Percentiles rank a stretch among this genome's conserved stretches.
These are phyloP conservation scores for Plestiodon gilberti DNA, from an alignment of 2,113 vertebrate species.

Conservation along the genomic window DNA sequence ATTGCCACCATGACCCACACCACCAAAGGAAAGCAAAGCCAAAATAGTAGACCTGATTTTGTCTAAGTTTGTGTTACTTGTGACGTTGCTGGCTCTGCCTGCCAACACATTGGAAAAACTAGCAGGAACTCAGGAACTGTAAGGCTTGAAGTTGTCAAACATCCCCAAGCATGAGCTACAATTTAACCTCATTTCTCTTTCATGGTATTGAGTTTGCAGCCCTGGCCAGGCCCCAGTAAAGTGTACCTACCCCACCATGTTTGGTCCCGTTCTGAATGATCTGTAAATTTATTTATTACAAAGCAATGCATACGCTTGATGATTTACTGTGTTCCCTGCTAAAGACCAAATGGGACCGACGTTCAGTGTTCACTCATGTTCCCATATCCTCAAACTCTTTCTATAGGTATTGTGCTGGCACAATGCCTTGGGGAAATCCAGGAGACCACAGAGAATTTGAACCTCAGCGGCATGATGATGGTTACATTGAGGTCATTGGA, in stretches of 20 bases:
- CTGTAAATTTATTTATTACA: neutral
- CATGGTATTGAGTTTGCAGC: too few relatives aligned
- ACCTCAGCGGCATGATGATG: constrained; percentile 85
- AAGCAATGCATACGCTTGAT: neutral
- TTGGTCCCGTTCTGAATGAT: neutral
- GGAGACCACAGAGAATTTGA: constrained; percentile 85
- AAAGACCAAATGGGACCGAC: neutral
- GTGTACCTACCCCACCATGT: too few relatives aligned
- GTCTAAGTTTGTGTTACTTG: too few relatives aligned
- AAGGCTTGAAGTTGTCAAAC: too few relatives aligned
- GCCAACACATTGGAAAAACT: too few relatives aligned
- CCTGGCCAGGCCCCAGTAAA: too few relatives aligned
- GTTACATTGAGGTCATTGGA: constrained; percentile 85
- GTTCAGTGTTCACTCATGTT: neutral
- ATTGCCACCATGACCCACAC: neutral
- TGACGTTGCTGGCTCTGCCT: too few relatives aligned
- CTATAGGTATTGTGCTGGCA: constrained; percentile 85
- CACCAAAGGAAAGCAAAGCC: neutral
- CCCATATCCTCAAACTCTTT: constrained; percentile 6
- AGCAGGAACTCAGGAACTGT: too few relatives aligned
- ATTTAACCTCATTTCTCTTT: too few relatives aligned
- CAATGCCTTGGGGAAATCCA: constrained; percentile 87
- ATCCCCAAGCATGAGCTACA: too few relatives aligned
- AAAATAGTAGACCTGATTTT: neutral
- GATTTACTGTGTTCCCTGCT: neutral